phyloP scores from a whole-genome alignment of 1,140 invertebrate species.

The Branchinecta lynchi region DNA sequence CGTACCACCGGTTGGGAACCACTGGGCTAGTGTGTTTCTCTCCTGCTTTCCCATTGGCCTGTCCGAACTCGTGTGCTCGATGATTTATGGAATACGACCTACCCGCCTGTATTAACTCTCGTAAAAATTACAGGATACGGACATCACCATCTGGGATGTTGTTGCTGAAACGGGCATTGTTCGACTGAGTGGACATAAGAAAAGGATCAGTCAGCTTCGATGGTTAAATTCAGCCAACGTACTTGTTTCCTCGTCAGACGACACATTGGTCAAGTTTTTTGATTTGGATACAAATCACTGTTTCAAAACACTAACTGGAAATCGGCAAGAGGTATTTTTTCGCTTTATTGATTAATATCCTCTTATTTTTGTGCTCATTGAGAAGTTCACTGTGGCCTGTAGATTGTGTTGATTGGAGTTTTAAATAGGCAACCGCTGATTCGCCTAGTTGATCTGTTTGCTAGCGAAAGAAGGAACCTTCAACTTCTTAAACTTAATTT shows the following conservation, averaged over 20 bases:
- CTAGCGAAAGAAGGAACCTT: conserved; percentile 10
- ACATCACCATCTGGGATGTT: conserved; percentile 88
- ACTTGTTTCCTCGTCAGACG: conserved; percentile 77
- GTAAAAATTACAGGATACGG: conserved; percentile 53
- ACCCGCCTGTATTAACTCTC: conserved; percentile 21
- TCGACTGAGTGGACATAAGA: conserved; percentile 81
- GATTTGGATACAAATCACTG: conserved; percentile 86
- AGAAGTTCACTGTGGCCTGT: background rate
- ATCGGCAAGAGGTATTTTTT: conserved; percentile 36
- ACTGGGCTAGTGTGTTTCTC: conserved; percentile 12
- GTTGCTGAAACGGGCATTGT: conserved; percentile 76
- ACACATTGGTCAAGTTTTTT: conserved; percentile 94
- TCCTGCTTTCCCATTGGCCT: conserved; percentile 7
- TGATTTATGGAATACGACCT: conserved; percentile 14
- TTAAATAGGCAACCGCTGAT: conserved; percentile 16
- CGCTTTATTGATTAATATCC: background rate
- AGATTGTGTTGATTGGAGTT: too few species aligned
- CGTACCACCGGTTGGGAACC: too few species aligned
- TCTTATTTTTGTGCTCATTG: background rate
- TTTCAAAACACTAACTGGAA: conserved; percentile 68
- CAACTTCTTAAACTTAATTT: too few species aligned
- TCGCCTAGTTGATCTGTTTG: conserved; percentile 18
- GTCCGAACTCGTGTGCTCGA: too few species aligned
- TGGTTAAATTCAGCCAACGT: conserved; percentile 63
- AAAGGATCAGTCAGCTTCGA: conserved; percentile 62